A percentile compares a stretch with the other conserved stretches of the same genome.
These are phyloP conservation scores for Sciurus vulgaris DNA, from an alignment of 2,797 vertebrate species.

Conservation along the genomic window DNA sequence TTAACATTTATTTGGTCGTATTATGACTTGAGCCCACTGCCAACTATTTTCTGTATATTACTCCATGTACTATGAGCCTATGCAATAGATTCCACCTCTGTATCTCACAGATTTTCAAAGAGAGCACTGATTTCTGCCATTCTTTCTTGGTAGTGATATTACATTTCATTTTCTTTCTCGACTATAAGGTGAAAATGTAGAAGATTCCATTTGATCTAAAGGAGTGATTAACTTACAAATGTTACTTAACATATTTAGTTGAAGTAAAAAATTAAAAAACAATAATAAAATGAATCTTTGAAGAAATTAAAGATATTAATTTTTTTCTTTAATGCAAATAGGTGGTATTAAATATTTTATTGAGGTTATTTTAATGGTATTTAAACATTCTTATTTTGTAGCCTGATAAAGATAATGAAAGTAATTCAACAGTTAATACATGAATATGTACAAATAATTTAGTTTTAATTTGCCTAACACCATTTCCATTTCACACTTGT, in stretches of 20 bases:
- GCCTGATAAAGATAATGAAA: not conserved
- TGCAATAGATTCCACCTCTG: not conserved
- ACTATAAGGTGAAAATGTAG: not conserved
- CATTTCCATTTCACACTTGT: not conserved
- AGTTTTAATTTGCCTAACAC: not conserved
- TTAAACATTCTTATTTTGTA: not conserved
- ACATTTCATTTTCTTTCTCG: not conserved
- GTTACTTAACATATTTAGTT: not conserved
- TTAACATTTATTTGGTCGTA: not conserved
- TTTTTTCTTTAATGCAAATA: not conserved
- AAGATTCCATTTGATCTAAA: not conserved
- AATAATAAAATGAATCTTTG: not conserved
- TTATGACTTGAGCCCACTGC: not conserved
- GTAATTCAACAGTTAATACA: not conserved
- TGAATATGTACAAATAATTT: not conserved
- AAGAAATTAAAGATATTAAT: not conserved
- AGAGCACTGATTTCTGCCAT: not conserved
- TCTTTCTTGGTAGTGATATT: not conserved
- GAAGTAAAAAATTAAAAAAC: not conserved
- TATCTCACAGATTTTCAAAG: not conserved
- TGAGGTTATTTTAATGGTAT: not conserved
- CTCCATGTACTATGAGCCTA: not conserved
- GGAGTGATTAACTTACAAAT: not conserved
- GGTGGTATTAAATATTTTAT: conserved; percentile 1
- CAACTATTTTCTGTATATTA: not conserved